Conservation (phyloP, 2,888 invertebrate species). For the Heteropelma amictum region DNA sequence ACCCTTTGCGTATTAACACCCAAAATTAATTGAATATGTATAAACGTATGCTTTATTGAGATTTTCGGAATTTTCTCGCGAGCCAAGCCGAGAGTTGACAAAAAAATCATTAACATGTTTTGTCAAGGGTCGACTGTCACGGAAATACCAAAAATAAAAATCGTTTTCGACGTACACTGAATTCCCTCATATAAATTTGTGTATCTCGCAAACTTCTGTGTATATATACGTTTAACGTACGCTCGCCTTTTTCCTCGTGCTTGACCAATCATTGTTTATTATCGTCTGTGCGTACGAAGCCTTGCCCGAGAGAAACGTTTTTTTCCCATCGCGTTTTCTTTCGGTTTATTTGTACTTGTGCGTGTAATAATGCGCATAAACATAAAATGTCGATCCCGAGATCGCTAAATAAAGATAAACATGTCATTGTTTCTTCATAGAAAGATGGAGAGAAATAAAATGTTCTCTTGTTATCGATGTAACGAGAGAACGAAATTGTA, state of each 20-base stretch:
- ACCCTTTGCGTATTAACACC: too few species aligned
- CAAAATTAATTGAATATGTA: too few species aligned
- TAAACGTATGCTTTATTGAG: too few species aligned
- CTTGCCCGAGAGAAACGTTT: neutral
- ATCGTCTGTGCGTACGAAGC: neutral
- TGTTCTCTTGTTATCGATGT: constrained; percentile 39
- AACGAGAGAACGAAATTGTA: constrained; percentile 31
- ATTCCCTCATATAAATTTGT: neutral
- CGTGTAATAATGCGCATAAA: neutral
- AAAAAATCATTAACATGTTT: too few species aligned
- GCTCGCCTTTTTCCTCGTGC: constrained; percentile 6
- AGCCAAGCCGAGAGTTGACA: too few species aligned
- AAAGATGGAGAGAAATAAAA: neutral
- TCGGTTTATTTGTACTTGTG: neutral
- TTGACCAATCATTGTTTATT: constrained; percentile 5
- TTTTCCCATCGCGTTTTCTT: neutral
- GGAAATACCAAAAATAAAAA: too few species aligned
- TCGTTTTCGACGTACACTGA: neutral
- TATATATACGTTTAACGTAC: neutral
- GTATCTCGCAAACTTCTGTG: neutral
- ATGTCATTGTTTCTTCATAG: neutral
- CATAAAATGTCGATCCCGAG: too few species aligned
- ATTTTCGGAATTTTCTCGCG: too few species aligned
- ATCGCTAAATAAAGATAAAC: too few species aligned
- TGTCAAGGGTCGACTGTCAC: too few species aligned